Conservation (phyloP, 2,888 invertebrate genomes). For the Crossocerus cetratus region DNA sequence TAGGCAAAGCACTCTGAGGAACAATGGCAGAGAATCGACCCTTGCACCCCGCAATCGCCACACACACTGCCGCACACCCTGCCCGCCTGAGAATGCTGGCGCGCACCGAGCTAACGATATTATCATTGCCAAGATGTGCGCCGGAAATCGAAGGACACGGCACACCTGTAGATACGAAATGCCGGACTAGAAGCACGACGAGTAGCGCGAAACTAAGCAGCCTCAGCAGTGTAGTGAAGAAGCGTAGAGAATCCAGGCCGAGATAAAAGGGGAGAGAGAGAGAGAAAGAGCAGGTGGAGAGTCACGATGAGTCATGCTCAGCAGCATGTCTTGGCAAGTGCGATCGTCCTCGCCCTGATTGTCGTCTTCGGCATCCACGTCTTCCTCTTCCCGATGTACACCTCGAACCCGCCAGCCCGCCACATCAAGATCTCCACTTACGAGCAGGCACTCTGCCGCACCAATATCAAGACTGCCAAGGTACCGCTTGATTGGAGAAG, state of each 20-base stretch:
- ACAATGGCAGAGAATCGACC: no score
- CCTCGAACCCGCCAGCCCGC: constrained; percentile 73
- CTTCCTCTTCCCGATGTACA: constrained; percentile 81
- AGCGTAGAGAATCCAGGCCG: constrained; percentile 24
- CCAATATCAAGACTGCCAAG: constrained; percentile 73
- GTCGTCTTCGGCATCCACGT: constrained; percentile 81
- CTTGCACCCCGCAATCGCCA: no score
- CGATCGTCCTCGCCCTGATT: constrained; percentile 80
- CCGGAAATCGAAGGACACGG: constrained; percentile 71
- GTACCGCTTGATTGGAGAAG: constrained; percentile 72
- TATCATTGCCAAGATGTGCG: constrained; percentile 68
- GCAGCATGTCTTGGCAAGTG: constrained; percentile 80
- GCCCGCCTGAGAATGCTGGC: constrained; percentile 2
- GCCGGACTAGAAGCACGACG: constrained; percentile 67
- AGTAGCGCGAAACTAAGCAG: constrained; percentile 49
- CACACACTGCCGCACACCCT: not conserved
- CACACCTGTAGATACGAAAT: constrained; percentile 72
- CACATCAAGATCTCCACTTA: constrained; percentile 78
- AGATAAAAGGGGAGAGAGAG: constrained; percentile 21
- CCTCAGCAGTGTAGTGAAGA: constrained; percentile 38
- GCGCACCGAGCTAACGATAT: constrained; percentile 46
- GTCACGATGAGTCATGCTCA: constrained; percentile 79
- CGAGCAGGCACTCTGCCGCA: constrained; percentile 79
- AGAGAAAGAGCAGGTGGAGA: constrained; percentile 22
- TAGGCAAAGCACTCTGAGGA: not conserved